These are phyloP conservation scores for Phyllotis vaccarum DNA, from an alignment of 2,797 vertebrate species.

Conservation along the genomic window DNA sequence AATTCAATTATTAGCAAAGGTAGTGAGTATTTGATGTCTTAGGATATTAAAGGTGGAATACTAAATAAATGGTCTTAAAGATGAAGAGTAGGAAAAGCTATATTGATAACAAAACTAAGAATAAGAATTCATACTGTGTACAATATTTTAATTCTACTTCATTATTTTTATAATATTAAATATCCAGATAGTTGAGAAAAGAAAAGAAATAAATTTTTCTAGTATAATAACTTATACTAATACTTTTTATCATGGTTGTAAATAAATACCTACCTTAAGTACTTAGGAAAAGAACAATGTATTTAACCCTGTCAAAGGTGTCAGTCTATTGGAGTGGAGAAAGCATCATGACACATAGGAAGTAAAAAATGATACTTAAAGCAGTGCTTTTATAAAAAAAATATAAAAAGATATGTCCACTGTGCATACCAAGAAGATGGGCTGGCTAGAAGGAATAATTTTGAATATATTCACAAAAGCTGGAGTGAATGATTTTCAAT, in stretches of 20 bases:
- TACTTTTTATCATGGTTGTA: not conserved
- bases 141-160: not conserved
- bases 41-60: not conserved
- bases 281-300: not conserved
- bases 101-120: not conserved
- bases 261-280: too few relatives aligned
- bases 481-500: not conserved
- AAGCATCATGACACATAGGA: not conserved
- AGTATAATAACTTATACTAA: not conserved
- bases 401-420: too few relatives aligned
- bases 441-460: not conserved
- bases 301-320: not conserved
- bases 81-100: not conserved
- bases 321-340: not conserved
- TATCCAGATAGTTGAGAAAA: not conserved
- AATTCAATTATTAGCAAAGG: not conserved
- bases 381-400: not conserved
- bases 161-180: slow-evolving; percentile 23
- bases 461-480: not conserved
- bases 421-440: not conserved
- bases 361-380: not conserved
- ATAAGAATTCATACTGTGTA: not conserved
- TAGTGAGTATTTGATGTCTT: not conserved
- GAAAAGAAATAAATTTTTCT: not conserved
- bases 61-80: not conserved